Base-by-base conservation (phyloP, 2,888 invertebrate genomes). In the Platycheirus rosarum region DNA sequence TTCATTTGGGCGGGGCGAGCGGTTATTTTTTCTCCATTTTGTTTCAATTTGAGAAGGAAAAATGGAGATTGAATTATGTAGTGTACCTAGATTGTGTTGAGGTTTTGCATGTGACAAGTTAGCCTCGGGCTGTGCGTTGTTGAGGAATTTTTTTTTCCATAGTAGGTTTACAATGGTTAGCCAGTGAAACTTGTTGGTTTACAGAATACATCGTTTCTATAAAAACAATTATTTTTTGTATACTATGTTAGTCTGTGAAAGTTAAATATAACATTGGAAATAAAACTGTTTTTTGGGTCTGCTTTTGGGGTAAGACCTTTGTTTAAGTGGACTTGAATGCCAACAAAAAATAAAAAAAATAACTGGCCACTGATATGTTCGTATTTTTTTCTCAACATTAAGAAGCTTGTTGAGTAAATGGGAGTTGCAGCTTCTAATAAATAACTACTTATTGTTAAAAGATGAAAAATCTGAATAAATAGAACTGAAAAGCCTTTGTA, bases 101-200 rank as follows among this genome's bases (percentile, higher is more conserved):
- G 60, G 16, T 60, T 60, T 44, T 44, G 60, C 42, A 60, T 60
- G 60, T 60, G 60, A 60, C 60, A 60, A 60, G 60, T 60, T 60
- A 29, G 26, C 42, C 16, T 29, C 3, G 18, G 29, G 60, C 14
- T 3, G 23, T 18, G 44, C 18, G 16, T 44, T 60, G 60, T 60
- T 60, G 40, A 18, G 29, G 57, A 40, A 11, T 44, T 32, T 44
- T 44, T 18, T 3, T 29, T 29, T 42, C 2, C 23, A 6, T 23
- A 4, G 23, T 6, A 23, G 23, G 23, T 2, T 23, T 23, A 4
- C 7, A 26, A 13, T 40, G 57, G 57, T 57, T 40, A 40, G 8
- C 23, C 11, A 18, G 14, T 3, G 14, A 57, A 40, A 37, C 40
- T 57, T 42, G 42, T 42, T 44, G 26, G 60, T 29, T 60, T 20